Conservation (phyloP, 2,888 invertebrate genomes). For the Leptarthrus brevirostris region DNA sequence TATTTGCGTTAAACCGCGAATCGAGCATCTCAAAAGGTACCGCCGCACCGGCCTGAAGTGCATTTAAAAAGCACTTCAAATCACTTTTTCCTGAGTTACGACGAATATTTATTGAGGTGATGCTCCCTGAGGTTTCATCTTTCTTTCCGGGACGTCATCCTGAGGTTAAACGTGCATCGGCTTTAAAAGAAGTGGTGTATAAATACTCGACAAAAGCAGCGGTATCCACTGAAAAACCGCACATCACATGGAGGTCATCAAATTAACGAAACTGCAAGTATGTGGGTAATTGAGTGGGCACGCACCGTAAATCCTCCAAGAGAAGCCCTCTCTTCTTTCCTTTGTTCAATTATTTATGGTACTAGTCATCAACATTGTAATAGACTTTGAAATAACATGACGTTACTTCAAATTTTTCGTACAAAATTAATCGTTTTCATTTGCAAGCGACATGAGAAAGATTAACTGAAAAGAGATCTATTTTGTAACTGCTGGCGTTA, state of each 20-base stretch:
- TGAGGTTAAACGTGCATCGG: slow-evolving; percentile 20
- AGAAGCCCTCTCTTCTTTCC: background rate
- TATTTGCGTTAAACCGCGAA: slow-evolving; percentile 47
- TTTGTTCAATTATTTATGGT: slow-evolving; percentile 32
- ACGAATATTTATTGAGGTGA: slow-evolving; percentile 51
- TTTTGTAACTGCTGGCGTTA: no score
- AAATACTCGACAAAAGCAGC: slow-evolving; percentile 39
- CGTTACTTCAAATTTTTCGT: no score
- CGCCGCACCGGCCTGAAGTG: slow-evolving; percentile 45
- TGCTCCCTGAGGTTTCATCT: slow-evolving; percentile 44
- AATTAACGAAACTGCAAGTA: slow-evolving; percentile 39
- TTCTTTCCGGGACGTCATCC: slow-evolving; percentile 37
- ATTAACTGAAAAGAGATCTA: no score
- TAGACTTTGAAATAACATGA: background rate
- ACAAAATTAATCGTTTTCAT: no score
- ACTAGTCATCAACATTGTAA: slow-evolving; percentile 10
- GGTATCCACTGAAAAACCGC: slow-evolving; percentile 37
- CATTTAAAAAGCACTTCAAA: slow-evolving; percentile 51
- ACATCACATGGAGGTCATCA: slow-evolving; percentile 34
- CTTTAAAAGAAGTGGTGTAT: slow-evolving; percentile 4
- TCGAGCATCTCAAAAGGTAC: slow-evolving; percentile 45
- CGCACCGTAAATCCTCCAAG: slow-evolving; percentile 38
- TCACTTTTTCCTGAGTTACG: slow-evolving; percentile 51
- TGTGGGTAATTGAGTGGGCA: slow-evolving; percentile 45
- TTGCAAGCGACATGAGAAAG: no score